These are phyloP conservation scores for Acleris literana DNA, from an alignment of 2,888 invertebrate genomes.

Conservation along the genomic window DNA sequence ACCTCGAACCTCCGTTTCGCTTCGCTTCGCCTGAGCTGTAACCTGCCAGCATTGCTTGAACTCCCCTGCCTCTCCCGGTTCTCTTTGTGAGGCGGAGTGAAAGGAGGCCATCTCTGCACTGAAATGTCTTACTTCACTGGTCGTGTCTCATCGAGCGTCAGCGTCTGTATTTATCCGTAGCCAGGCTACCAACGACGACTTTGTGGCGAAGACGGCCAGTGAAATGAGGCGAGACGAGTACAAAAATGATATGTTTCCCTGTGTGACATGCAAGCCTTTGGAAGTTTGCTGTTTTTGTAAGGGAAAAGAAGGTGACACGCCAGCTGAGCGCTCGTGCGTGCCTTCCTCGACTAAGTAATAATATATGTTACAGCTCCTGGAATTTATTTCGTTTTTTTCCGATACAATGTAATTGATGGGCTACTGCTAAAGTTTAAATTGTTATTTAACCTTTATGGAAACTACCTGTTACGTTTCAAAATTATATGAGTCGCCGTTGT, in stretches of 20 bases:
- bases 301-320: constrained; percentile 59
- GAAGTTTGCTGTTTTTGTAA: constrained; percentile 56
- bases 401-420: constrained; percentile 45
- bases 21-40: constrained; percentile 61
- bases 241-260: constrained; percentile 70
- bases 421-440: constrained; percentile 37
- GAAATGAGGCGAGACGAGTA: constrained; percentile 70
- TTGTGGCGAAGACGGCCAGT: constrained; percentile 66
- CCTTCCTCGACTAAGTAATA: constrained; percentile 47
- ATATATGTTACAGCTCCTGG: constrained; percentile 49
- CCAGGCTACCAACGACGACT: constrained; percentile 70
- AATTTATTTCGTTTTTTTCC: constrained; percentile 44
- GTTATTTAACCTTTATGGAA: constrained; percentile 14
- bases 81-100: constrained; percentile 48
- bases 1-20: constrained; percentile 68
- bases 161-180: constrained; percentile 69
- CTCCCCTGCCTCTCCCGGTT: constrained; percentile 57
- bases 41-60: constrained; percentile 58
- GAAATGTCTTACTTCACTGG: constrained; percentile 60
- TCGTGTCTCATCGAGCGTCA: constrained; percentile 58
- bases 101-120: constrained; percentile 52
- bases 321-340: constrained; percentile 53
- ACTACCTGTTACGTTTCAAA: constrained; percentile 25
- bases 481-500: constrained; percentile 8
- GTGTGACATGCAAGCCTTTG: constrained; percentile 62